Evolutionary conservation across 2,888 invertebrate species (phyloP), one percentile per base, ranked within the genome.

Genomic region (Nineta flava): DNA sequence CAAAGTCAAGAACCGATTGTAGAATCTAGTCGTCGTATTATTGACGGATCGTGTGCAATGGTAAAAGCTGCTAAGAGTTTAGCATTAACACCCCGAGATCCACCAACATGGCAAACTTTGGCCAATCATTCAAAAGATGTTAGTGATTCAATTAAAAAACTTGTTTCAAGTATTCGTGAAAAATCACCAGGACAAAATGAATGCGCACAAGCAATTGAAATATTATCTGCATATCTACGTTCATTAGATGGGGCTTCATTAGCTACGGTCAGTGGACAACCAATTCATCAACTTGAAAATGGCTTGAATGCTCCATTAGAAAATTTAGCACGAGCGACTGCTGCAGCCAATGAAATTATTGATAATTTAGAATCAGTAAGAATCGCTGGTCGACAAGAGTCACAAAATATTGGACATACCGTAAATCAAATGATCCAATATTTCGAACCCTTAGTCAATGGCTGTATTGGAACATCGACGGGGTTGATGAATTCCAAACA

Each of bases 171-270:
- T 54, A 92, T 96, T 58, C 81, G 88, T 48, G 95, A 95, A 62
- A 90, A 90, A 59, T 94, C 96, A 0, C 97, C 97, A 0, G 97
- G 97, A 0, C 95, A 96, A 65, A 80, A 83, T 4, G 97, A 99
- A 65, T 94, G 97, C 65, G 85, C 88, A 44, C 74, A 76, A 0
- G 90, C 88, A 0, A 75, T 93, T 38, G 84, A 88, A 34, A 79
- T 81, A 1, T 70, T 97, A 9, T 80, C 76, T 54, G 74, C 75
- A 1, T 80, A 83, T 56, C 81, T 91, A 6, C 76, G 87, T 0
- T 83, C 86, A 48, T 69, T 97, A 49, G 94, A 96, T 66, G 83
- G 87, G 53, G 87, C 87, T 1, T 84, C 87, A 3, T 73, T 96
- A 62, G 84, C 87, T 51, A 90, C 91, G 0, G 86, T 91, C 6